Base-by-base conservation (phyloP, 2,888 invertebrate genomes). In the Psylliodes chrysocephalus region DNA sequence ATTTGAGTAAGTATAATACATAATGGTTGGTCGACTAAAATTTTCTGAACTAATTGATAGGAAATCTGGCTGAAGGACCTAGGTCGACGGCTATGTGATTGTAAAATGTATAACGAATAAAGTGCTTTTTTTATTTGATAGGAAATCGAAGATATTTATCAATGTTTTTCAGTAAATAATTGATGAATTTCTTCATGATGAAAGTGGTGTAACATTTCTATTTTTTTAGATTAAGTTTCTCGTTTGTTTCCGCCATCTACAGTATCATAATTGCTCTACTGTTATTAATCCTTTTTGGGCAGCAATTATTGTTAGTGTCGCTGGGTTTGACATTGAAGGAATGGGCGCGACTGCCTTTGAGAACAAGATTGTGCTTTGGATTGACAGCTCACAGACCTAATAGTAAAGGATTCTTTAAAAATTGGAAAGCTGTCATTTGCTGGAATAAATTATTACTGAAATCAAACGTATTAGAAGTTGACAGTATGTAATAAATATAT, bases 1-100 rank as follows among this genome's bases (percentile, higher is more conserved):
- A 74, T 89, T 89, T 74, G 86, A 89, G 92, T 92, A 84, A 86
- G 90, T 86, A 64, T 54, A 30, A 46, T 46, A n/a, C n/a, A n/a
- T n/a, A n/a, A n/a, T n/a, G n/a, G n/a, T n/a, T n/a, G n/a, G n/a
- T n/a, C n/a, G n/a, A n/a, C n/a, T n/a, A n/a, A n/a, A n/a, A n/a
- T n/a, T n/a, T n/a, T 22, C 6, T 22, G 22, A 22, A 22, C 22
- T 4, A 22, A 22, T 22, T 22, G 22, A 22, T 4, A 2, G 22
- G 6, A 22, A 22, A 19, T n/a, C 7, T 15, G n/a, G n/a, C n/a
- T n/a, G n/a, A n/a, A n/a, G n/a, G n/a, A n/a, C n/a, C n/a, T n/a
- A n/a, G n/a, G n/a, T n/a, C n/a, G n/a, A n/a, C n/a, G n/a, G n/a
- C n/a, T n/a, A n/a, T n/a, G n/a, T n/a, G n/a, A n/a, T n/a, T n/a